phyloP scores from a whole-genome alignment of 2,888 invertebrate species.

The Morpho deidamia region DNA sequence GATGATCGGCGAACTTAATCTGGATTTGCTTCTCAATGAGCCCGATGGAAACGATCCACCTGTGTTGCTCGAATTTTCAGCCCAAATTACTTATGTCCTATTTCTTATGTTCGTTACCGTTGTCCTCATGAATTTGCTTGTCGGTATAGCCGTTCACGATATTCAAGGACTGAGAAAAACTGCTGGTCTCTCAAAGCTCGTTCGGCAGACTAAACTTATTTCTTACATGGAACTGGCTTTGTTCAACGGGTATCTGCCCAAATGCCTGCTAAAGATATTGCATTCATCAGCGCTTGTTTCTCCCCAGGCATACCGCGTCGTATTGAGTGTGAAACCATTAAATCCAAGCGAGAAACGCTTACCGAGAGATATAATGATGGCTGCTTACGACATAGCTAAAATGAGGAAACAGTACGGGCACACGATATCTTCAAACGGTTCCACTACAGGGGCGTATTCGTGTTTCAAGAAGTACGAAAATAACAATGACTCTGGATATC shows the following conservation, averaged over 20 bases:
- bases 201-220: slow-evolving; percentile 91
- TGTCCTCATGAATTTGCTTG: slow-evolving; percentile 90
- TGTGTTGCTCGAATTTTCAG: slow-evolving; percentile 86
- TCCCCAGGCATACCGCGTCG: slow-evolving; percentile 89
- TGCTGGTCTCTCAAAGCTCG: slow-evolving; percentile 89
- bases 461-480: slow-evolving; percentile 83
- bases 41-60: slow-evolving; percentile 87
- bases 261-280: slow-evolving; percentile 84
- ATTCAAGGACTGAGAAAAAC: slow-evolving; percentile 92
- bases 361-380: slow-evolving; percentile 87
- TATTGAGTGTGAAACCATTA: slow-evolving; percentile 88
- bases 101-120: slow-evolving; percentile 91
- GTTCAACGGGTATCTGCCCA: slow-evolving; percentile 88
- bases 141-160: slow-evolving; percentile 92
- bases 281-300: slow-evolving; percentile 89
- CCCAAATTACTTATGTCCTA: slow-evolving; percentile 88
- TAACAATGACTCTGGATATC: slow-evolving; percentile 71
- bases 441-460: slow-evolving; percentile 80
- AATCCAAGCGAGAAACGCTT: slow-evolving; percentile 90
- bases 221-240: slow-evolving; percentile 90
- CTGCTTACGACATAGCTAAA: slow-evolving; percentile 89
- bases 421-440: slow-evolving; percentile 82
- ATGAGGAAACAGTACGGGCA: slow-evolving; percentile 84
- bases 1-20: slow-evolving; percentile 92
- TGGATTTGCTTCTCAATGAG: slow-evolving; percentile 86